These are phyloP conservation scores for Aphaenogaster floridana DNA, from an alignment of 1,140 invertebrate genomes.

Conservation along the genomic window DNA sequence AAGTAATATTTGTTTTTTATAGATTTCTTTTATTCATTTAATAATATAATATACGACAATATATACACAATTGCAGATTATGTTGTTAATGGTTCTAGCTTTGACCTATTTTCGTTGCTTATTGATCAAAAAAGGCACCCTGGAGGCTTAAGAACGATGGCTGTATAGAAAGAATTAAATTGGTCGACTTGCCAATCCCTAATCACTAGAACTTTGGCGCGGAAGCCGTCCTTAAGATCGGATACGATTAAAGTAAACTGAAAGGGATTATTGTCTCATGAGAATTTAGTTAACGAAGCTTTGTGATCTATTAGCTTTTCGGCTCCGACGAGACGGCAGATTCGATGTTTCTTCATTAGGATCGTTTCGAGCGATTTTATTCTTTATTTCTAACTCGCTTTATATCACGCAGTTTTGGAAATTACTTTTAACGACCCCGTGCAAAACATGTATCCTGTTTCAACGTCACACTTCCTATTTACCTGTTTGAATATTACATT, in stretches of 20 bases:
- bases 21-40: neutral
- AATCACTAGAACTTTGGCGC: constrained; percentile 57
- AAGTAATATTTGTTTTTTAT: constrained; percentile 6
- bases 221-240: constrained; percentile 24
- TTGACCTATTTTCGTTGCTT: constrained; percentile 30
- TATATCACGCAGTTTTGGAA: neutral
- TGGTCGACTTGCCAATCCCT: constrained; percentile 34
- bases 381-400: neutral
- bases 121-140: constrained; percentile 31
- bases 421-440: constrained; percentile 14
- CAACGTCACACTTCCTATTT: neutral
- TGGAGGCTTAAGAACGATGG: constrained; percentile 2
- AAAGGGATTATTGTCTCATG: constrained; percentile 53
- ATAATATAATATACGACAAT: constrained; percentile 6
- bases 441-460: neutral
- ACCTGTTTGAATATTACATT: constrained; percentile 4
- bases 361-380: neutral
- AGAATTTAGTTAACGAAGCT: constrained; percentile 38
- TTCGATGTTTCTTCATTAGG: neutral
- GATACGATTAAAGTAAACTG: constrained; percentile 58
- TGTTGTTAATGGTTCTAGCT: constrained; percentile 2
- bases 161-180: neutral
- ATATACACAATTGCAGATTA: neutral
- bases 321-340: neutral
- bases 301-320: neutral